Percentiles rank a stretch among this genome's conserved stretches.
Evolutionary conservation across 2,113 vertebrate genomes (phyloP).

Genomic region (Raja brachyura): DNA sequence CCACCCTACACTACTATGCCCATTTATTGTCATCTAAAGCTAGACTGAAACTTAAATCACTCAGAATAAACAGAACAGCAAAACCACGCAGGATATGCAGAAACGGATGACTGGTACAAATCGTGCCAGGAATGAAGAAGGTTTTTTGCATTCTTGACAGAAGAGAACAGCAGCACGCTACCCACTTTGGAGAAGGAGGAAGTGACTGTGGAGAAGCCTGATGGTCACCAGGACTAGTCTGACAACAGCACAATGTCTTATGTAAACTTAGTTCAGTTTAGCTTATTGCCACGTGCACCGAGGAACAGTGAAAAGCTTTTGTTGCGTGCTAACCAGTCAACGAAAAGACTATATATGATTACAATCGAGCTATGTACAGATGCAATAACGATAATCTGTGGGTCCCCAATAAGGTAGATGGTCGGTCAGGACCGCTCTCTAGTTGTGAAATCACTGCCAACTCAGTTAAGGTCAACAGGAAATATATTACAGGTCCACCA

Average conservation of each 20-base stretch:
- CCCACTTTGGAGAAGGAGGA: neutral
- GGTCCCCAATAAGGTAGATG: too few relatives aligned
- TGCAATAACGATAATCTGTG: too few relatives aligned
- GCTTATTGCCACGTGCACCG: too few relatives aligned
- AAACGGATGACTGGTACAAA: neutral
- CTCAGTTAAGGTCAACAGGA: constrained; percentile 52
- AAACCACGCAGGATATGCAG: too few relatives aligned
- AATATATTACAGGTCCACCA: constrained; percentile 42
- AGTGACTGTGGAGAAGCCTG: neutral
- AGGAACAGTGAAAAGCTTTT: too few relatives aligned
- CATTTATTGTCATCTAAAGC: neutral
- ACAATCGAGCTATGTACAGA: too few relatives aligned
- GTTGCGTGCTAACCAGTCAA: too few relatives aligned
- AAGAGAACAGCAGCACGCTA: neutral
- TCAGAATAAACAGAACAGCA: neutral
- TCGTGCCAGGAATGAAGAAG: neutral
- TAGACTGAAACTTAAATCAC: neutral
- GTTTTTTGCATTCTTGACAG: neutral
- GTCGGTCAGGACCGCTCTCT: too few relatives aligned
- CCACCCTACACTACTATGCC: neutral
- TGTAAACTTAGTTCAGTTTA: too few relatives aligned
- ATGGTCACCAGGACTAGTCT: neutral
- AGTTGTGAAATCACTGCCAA: neutral
- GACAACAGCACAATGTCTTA: neutral
- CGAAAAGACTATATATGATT: too few relatives aligned